Base-by-base conservation (phyloP, 2,113 vertebrate genomes). In the Oreocharis arfaki region DNA sequence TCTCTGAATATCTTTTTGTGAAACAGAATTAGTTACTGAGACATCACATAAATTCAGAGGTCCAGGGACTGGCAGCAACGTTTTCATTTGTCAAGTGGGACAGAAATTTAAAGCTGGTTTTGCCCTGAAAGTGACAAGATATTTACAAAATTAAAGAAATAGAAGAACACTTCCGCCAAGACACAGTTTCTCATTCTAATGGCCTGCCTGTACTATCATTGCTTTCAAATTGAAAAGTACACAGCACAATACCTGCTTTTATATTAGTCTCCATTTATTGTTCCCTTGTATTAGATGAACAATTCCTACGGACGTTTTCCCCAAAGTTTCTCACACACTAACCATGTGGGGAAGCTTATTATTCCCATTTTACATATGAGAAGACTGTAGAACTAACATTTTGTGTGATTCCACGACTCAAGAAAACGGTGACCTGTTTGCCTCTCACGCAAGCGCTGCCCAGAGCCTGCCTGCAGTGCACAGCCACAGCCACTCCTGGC, bases 381-480 rank as follows among this genome's bases (percentile, higher is more conserved):
- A 78, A 70, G 47, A 65, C 42, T 4, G 11, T 76, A 11, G 24
- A 84, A 47, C 8, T 18, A 81, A 23, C 24, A 35, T 56, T 42
- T 35, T 18, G 9, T 0, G 1, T 35, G 60, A 61, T 23, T 6
- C 27, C 23, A 70, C 1, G 2, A 9, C 24, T 70, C 64, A 26
- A 27, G 74, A 60, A 69, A 59, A 33, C 5, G 1, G 0, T 35
- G 64, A 30, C 9, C 7, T 28, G 13, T 53, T 14, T 88, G 47
- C 14, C 27, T 44, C 13, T 13, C 2, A 1, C 10, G 7, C 1
- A 4, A 46, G 32, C 1, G 3, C 24, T 76, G 42, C 52, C 46
- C 65, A 56, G 17, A 69, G 69, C 44, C 21, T 3, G 0, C 1
- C n/a, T 5, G 1, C 3, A 26, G 12, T 16, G 60, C 2, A 1